Evolutionary conservation across 2,888 invertebrate species (phyloP), one percentile per base, ranked within the genome.

Genomic region (Cephus pygmeus): DNA sequence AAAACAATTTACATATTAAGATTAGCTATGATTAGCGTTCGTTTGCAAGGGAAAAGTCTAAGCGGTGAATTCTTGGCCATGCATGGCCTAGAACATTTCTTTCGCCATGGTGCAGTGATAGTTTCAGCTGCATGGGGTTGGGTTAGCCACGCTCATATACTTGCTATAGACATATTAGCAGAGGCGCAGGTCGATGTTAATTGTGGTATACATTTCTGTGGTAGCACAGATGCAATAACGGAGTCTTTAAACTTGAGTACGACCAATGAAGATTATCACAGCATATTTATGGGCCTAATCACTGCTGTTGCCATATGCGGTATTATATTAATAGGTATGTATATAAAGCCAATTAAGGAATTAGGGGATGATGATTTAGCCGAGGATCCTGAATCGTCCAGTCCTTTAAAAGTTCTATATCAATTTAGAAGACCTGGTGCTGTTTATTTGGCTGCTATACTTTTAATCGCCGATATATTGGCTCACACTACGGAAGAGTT

Each of bases 251-350:
- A 12, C 12, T 36, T 36, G 4, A 36, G 12, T 36, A 12, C 36
- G 12, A 4, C 4, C 12, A 36, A 36, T 36, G 12, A 36, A 12
- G 81, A 80, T n/a, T 77, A 80, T 34, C 78, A 73, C 30, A 80
- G 77, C 6, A 74, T 81, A 74, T 77, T 80, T 75, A 35, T 75
- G 23, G 81, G 79, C 2, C 75, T 80, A 6, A 31, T 77, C 9
- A 79, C 80, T 3, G 76, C 80, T n/a, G 36, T 80, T 2, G 73
- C 76, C 3, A 76, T 81, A 15, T 80, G 80, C 34, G 81, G 81
- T 23, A 75, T 80, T 4, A 81, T 81, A 75, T 69, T 80, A 12
- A 81, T 81, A 76, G 77, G 79, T 2, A 77, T 81, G 80, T 81
- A 81, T 40, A n/a, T 81, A 23, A 80, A 81, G 33, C 80, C 81